These are phyloP conservation scores for Bedellia somnulentella DNA, from an alignment of 2,888 invertebrate genomes.

Conservation along the genomic window DNA sequence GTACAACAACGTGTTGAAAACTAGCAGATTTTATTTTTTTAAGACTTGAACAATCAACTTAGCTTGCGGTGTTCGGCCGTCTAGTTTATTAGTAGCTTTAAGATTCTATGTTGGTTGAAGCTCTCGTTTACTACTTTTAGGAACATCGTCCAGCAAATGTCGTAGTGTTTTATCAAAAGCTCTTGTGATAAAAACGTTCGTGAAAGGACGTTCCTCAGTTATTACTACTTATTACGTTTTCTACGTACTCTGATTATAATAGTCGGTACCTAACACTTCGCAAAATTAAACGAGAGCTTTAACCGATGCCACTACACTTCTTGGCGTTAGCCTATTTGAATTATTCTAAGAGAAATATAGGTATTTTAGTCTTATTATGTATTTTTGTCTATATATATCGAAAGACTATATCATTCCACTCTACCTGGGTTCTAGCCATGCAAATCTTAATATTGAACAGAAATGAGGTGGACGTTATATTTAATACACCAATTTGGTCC, in stretches of 20 bases:
- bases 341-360: not conserved
- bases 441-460: too few relatives aligned
- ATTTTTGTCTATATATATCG: too few relatives aligned
- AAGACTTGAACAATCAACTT: constrained; percentile 53
- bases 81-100: constrained; percentile 48
- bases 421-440: too few relatives aligned
- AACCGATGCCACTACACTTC: constrained; percentile 34
- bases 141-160: too few relatives aligned
- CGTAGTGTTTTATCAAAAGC: too few relatives aligned
- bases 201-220: too few relatives aligned
- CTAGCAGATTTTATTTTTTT: constrained; percentile 62
- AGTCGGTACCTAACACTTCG: not conserved
- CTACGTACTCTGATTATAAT: not conserved
- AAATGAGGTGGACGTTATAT: too few relatives aligned
- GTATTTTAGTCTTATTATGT: too few relatives aligned
- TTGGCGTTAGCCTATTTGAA: constrained; percentile 28
- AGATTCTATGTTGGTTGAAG: constrained; percentile 40
- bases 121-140: constrained; percentile 38
- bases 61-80: constrained; percentile 59
- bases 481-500: too few relatives aligned
- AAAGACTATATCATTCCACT: too few relatives aligned
- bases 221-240: not conserved
- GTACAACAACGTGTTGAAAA: constrained; percentile 25
- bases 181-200: too few relatives aligned
- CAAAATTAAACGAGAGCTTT: constrained; percentile 27